Base-by-base conservation (phyloP, 1,140 invertebrate species). In the Pollicipes pollicipes region DNA sequence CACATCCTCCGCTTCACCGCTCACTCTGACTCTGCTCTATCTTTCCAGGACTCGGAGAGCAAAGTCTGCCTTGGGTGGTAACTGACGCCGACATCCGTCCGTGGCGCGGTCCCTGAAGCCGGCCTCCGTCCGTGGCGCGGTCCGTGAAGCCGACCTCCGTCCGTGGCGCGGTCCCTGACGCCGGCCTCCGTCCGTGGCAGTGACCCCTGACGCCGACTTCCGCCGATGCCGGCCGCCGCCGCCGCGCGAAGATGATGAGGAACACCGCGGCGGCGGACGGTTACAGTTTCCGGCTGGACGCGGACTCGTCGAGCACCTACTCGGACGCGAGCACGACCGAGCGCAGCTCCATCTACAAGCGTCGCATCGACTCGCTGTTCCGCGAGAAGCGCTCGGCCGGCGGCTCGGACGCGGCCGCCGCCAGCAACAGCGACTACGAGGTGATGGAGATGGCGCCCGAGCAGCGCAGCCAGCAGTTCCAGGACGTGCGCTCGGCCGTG, bases 341-440 rank as follows among this genome's bases (percentile, higher is more conserved):
- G 69, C 71, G 75, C 30, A 76, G 75, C 71, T 86, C 85, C n/a
- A 82, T 87, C 67, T 88, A 88, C 80, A 90, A 89, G 79, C 86
- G 88, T 75, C 86, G 87, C 77, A 93, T 92, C 75, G 90, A 92
- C 80, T 85, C 88, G 4, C 86, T 91, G 77, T 92, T 91, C 77
- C 71, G 88, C 74, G 88, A 90, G 74, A 75, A 77, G 74, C 76
- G 80, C 71, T 58, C 58, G 17, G 68, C 71, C 26, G 63, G 67
- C 28, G 3, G n/a, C n/a, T 64, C 35, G 30, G 68, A 68, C 68
- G 66, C 73, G 28, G 21, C 29, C 30, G 64, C 69, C 68, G 66
- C 58, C 68, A 31, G 70, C 68, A 67, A 71, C 70, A 68, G 68
- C 66, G 28, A 70, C 64, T 67, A 73, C 31, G 73, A 74, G 68